These are phyloP conservation scores for Crypturellus undulatus DNA, from an alignment of 2,113 vertebrate species.

Conservation along the genomic window DNA sequence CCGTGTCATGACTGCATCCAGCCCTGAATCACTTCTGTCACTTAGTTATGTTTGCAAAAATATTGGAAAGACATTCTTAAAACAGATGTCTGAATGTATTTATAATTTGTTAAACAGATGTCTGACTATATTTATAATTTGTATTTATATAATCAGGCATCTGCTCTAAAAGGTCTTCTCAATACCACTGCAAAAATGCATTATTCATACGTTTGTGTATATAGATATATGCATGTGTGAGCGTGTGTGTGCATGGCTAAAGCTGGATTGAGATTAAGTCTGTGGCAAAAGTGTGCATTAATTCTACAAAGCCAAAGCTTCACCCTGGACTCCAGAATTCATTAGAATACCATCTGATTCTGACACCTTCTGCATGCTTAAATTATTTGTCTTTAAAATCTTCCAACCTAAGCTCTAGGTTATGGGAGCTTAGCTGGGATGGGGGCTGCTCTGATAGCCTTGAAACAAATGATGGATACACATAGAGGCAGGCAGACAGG, in stretches of 20 bases:
- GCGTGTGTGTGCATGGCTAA: not conserved
- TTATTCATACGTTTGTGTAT: slow-evolving; percentile 42
- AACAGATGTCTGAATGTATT: slow-evolving; percentile 58
- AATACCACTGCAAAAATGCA: slow-evolving; percentile 25
- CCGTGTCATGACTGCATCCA: not conserved
- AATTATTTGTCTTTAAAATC: not conserved
- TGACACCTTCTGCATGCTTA: not conserved
- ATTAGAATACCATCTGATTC: not conserved
- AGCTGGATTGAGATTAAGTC: not conserved
- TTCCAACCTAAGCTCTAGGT: not conserved
- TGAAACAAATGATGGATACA: not conserved
- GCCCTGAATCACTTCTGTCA: not conserved
- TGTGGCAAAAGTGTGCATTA: not conserved
- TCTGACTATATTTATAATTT: slow-evolving; percentile 53
- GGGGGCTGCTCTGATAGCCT: not conserved
- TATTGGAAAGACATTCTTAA: slow-evolving; percentile 66
- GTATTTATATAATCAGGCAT: slow-evolving; percentile 56
- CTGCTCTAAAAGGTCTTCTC: slow-evolving; percentile 47
- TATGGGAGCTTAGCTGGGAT: not conserved
- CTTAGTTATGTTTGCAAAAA: slow-evolving; percentile 44
- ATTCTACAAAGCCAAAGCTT: slow-evolving; percentile 17
- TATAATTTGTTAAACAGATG: slow-evolving; percentile 63
- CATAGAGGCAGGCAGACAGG: not conserved
- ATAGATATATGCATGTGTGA: not conserved
- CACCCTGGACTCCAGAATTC: not conserved